phyloP scores from a whole-genome alignment of 1,140 invertebrate genomes.

The Hypothenemus hampei region DNA sequence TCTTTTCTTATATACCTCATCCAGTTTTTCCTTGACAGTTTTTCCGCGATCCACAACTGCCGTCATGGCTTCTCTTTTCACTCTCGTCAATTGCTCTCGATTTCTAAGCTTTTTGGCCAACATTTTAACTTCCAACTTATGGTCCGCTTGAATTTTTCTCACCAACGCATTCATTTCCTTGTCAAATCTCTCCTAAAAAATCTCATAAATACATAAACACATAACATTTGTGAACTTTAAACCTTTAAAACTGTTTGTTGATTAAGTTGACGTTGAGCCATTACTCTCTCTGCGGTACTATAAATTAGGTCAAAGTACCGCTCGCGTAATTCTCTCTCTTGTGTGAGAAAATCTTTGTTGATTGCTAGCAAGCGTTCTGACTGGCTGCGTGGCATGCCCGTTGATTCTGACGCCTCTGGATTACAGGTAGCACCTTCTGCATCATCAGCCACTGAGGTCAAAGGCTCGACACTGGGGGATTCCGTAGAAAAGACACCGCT shows the following conservation, averaged over 20 bases:
- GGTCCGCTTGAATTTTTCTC: slow-evolving; percentile 72
- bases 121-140: slow-evolving; percentile 80
- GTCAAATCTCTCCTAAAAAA: slow-evolving; percentile 58
- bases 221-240: neutral
- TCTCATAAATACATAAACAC: neutral
- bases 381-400: slow-evolving; percentile 54
- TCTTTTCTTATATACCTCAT: slow-evolving; percentile 68
- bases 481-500: slow-evolving; percentile 42
- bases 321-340: slow-evolving; percentile 74
- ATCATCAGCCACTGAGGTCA: slow-evolving; percentile 39
- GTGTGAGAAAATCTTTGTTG: slow-evolving; percentile 63
- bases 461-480: slow-evolving; percentile 42
- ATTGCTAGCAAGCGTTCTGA: slow-evolving; percentile 62
- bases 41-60: slow-evolving; percentile 78
- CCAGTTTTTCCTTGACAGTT: slow-evolving; percentile 70
- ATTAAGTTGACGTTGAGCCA: slow-evolving; percentile 69
- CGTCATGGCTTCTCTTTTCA: slow-evolving; percentile 69
- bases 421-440: slow-evolving; percentile 42
- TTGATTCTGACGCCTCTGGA: slow-evolving; percentile 42
- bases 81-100: slow-evolving; percentile 82
- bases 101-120: slow-evolving; percentile 76
- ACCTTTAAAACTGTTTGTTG: slow-evolving; percentile 69
- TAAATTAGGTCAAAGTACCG: slow-evolving; percentile 80
- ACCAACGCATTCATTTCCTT: slow-evolving; percentile 78
- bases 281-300: slow-evolving; percentile 69